A percentile compares a stretch with the other conserved stretches of the same genome.
Conservation (phyloP, 2,888 invertebrate genomes). For the Papilio protenor region DNA sequence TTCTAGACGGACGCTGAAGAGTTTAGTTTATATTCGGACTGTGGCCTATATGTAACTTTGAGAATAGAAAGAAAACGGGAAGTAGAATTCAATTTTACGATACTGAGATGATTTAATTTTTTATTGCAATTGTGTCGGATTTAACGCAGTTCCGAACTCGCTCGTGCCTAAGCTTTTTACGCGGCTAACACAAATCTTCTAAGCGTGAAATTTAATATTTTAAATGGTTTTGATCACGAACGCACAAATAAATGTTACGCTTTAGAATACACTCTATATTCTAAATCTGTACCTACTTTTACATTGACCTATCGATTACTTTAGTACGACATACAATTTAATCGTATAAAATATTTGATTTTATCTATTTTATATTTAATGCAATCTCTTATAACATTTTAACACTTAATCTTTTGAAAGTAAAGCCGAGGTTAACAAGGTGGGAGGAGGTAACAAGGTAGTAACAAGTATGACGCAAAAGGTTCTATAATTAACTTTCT, state of each 20-base stretch:
- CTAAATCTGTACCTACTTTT: conserved; percentile 41
- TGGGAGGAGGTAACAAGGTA: no score
- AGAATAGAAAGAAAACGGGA: background rate
- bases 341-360: background rate
- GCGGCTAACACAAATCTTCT: conserved; percentile 62
- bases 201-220: conserved; percentile 77
- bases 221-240: conserved; percentile 67
- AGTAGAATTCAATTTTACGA: background rate
- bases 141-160: conserved; percentile 41
- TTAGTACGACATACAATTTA: background rate
- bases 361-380: background rate
- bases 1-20: background rate
- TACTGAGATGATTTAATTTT: conserved; percentile 27
- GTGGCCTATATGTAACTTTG: background rate
- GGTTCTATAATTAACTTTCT: no score
- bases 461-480: no score
- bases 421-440: no score
- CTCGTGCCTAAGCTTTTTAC: conserved; percentile 58
- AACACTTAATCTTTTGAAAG: no score
- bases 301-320: conserved; percentile 28
- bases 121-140: conserved; percentile 42
- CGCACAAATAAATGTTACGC: conserved; percentile 51
- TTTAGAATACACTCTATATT: conserved; percentile 47
- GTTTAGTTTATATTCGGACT: background rate
- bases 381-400: no score